phyloP scores from a whole-genome alignment of 1,140 invertebrate genomes.

The Acromyrmex heyeri region DNA sequence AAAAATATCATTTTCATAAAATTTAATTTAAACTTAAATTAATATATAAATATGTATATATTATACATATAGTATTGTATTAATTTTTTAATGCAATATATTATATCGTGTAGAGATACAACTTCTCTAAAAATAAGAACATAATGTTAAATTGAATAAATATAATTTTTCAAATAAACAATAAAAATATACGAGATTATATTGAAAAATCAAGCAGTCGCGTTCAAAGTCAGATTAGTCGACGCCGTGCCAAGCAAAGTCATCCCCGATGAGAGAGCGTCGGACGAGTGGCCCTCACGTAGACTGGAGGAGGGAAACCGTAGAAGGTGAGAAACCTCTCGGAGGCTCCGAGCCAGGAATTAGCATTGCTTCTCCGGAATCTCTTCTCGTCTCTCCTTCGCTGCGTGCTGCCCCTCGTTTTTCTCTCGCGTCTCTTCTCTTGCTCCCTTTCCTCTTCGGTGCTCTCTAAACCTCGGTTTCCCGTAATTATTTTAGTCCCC shows the following conservation, averaged over 20 bases:
- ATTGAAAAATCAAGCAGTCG: conserved; percentile 19
- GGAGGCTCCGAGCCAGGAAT: conserved; percentile 83
- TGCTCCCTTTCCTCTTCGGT: conserved; percentile 57
- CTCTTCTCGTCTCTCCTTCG: conserved; percentile 67
- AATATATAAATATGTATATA: background rate
- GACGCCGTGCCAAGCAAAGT: conserved; percentile 53
- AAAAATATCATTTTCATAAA: too few species aligned
- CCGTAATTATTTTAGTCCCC: conserved; percentile 68
- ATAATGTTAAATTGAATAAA: conserved; percentile 7
- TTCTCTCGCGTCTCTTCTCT: conserved; percentile 50
- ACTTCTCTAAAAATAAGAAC: background rate
- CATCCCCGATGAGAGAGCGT: conserved; percentile 65
- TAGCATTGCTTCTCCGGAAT: conserved; percentile 78
- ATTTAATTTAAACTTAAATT: conserved; percentile 12
- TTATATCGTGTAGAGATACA: background rate
- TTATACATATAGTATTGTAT: background rate
- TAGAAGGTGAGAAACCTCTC: conserved; percentile 86
- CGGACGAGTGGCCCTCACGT: conserved; percentile 69
- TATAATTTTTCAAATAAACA: background rate
- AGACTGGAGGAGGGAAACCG: conserved; percentile 84
- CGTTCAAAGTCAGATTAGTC: conserved; percentile 36
- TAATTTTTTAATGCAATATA: background rate
- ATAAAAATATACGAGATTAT: background rate
- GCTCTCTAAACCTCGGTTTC: conserved; percentile 65
- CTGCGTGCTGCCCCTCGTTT: conserved; percentile 40